A percentile compares a stretch with the other conserved stretches of the same genome.
Conservation (phyloP, 2,797 vertebrate species). For the Lindbergichthys nudifrons region DNA sequence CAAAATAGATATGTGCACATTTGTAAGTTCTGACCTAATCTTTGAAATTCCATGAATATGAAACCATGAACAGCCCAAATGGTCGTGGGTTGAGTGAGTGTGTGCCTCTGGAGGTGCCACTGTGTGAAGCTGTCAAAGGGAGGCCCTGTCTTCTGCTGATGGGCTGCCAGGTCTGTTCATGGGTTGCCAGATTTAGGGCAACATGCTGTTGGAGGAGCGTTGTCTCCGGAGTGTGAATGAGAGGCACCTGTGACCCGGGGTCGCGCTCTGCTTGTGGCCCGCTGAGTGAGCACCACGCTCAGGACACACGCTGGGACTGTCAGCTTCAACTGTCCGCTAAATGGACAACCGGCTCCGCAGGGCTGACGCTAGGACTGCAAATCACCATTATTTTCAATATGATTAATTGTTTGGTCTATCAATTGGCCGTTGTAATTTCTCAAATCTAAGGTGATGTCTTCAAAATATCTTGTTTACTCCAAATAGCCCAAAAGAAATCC, state of each 20-base stretch:
- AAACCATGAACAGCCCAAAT: conserved; percentile 31
- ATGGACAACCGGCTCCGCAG: conserved; percentile 58
- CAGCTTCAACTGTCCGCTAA: conserved; percentile 80
- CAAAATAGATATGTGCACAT: neutral
- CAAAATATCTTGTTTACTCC: too few relatives aligned
- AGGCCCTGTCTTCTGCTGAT: conserved; percentile 59
- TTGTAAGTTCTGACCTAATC: conserved; percentile 22
- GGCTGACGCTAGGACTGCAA: neutral
- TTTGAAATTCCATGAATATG: conserved; percentile 56
- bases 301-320: conserved; percentile 80
- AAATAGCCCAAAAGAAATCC: too few relatives aligned
- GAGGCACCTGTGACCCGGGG: conserved; percentile 87
- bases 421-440: too few relatives aligned
- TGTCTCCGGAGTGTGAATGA: conserved; percentile 79
- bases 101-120: conserved; percentile 45
- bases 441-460: too few relatives aligned
- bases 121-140: conserved; percentile 65
- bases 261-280: conserved; percentile 73
- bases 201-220: conserved; percentile 73
- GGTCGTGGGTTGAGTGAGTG: conserved; percentile 28
- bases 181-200: conserved; percentile 65
- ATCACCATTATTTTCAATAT: too few relatives aligned
- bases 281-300: conserved; percentile 81
- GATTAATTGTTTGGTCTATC: too few relatives aligned
- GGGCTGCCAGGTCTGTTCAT: conserved; percentile 65